Base-by-base conservation (phyloP, 2,797 vertebrate genomes). In the Trachurus trachurus region DNA sequence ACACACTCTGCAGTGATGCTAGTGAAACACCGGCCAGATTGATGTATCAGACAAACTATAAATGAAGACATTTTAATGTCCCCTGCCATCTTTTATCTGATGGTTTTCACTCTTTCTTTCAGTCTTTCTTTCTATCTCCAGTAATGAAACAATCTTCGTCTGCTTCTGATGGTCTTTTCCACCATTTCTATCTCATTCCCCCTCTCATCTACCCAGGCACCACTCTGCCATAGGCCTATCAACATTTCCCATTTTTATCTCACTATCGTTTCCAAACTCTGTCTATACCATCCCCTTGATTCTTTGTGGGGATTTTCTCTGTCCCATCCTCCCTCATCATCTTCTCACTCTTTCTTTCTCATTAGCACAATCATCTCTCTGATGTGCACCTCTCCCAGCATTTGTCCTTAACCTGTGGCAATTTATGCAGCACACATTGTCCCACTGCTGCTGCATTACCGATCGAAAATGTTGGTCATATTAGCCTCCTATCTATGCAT, bases 381-480 rank as follows among this genome's bases (percentile, higher is more conserved):
- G 71, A 76, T 76, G 61, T 76, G 44, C 19, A 26, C 52, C 73
- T 74, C 11, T 9, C 73, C 34, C 60, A 17, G 0, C n/a, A 2
- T 76, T 80, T 54, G 79, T 74, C 81, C 74, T 83, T 53, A 84
- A 86, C 83, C 80, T 75, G 76, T 66, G 78, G 64, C 82, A 80
- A 91, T 86, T 2, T 85, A 83, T 88, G 85, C 66, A 0, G 16
- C 6, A 17, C 54, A 52, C 75, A 34, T 62, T 58, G 2, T 78
- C 73, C 74, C 9, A 1, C 74, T 50, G 76, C 76, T 11, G 1
- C 74, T 56, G 76, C 76, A 74, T 68, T 76, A 85, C 64, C 56
- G 49, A 78, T 87, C 75, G 65, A 74, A 82, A 89, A 83, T 57
- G 71, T 59, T 74, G 54, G 47, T 76, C 67, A 83, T 88, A 82